Evolutionary conservation across 2,888 invertebrate genomes (phyloP).

Genomic region (Geophilus truncorum): DNA sequence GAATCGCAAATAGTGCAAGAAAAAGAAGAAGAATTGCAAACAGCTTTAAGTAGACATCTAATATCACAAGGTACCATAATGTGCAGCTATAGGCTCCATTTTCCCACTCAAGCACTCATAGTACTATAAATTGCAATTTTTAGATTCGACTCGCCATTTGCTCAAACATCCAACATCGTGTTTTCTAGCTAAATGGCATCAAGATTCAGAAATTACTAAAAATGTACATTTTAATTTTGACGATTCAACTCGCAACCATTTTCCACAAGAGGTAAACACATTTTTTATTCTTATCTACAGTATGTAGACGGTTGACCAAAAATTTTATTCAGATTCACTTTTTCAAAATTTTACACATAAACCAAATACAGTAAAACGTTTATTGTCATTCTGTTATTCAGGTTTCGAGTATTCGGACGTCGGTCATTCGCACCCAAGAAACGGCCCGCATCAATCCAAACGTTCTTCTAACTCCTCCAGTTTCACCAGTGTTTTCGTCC

Average conservation of each 20-base stretch:
- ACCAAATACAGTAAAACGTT: too few relatives aligned
- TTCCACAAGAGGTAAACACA: background rate
- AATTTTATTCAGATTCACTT: too few relatives aligned
- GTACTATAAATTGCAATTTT: background rate
- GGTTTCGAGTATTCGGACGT: conserved; percentile 13
- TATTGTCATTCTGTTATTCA: background rate
- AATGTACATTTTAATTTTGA: background rate
- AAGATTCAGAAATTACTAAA: background rate
- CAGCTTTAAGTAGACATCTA: conserved; percentile 45
- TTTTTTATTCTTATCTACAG: too few relatives aligned
- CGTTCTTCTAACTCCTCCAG: conserved; percentile 25
- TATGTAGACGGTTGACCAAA: too few relatives aligned
- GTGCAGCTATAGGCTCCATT: too few relatives aligned
- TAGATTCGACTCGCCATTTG: conserved; percentile 34
- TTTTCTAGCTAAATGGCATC: conserved; percentile 35
- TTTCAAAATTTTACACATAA: too few relatives aligned
- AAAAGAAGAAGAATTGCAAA: conserved; percentile 46
- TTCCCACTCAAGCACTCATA: too few relatives aligned
- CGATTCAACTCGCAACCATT: too few relatives aligned
- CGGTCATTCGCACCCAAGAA: conserved; percentile 36
- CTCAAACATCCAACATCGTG: conserved; percentile 35
- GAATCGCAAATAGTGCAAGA: conserved; percentile 47
- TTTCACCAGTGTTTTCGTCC: conserved; percentile 28
- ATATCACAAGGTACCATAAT: conserved; percentile 46
- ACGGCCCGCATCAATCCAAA: background rate